phyloP scores from a whole-genome alignment of 2,888 invertebrate species.

The Chrysolina oricalcia region DNA sequence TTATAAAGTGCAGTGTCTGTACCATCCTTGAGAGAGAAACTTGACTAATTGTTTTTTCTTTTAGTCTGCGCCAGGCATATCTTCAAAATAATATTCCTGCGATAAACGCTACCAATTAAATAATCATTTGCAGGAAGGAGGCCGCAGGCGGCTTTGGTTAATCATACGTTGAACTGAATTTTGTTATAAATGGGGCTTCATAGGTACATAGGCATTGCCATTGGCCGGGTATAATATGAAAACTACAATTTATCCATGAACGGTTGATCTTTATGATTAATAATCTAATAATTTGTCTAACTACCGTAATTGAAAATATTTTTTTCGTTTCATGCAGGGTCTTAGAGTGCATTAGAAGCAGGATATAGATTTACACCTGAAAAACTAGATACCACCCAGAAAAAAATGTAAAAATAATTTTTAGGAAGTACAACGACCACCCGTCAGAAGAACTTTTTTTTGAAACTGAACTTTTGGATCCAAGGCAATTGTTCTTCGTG shows the following conservation, averaged over 20 bases:
- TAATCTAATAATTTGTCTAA: not conserved
- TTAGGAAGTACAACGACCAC: too few species aligned
- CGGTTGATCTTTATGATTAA: conserved; percentile 7
- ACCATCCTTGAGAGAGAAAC: not conserved
- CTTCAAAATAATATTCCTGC: conserved; percentile 21
- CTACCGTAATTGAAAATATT: too few species aligned
- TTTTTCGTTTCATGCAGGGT: too few species aligned
- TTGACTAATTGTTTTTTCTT: conserved; percentile 2
- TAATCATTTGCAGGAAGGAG: conserved; percentile 30
- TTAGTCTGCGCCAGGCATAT: not conserved
- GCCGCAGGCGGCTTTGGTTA: conserved; percentile 36
- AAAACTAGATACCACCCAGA: too few species aligned
- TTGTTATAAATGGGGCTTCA: conserved; percentile 8
- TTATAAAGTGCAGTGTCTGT: not conserved
- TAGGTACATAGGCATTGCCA: conserved; percentile 2
- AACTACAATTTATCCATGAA: not conserved
- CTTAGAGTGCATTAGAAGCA: too few species aligned
- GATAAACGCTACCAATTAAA: conserved; percentile 35
- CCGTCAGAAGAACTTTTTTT: too few species aligned
- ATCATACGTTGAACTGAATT: conserved; percentile 39
- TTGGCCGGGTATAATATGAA: not conserved
- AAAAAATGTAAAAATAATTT: too few species aligned
- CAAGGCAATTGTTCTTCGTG: too few species aligned
- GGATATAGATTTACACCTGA: too few species aligned
- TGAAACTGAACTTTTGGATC: too few species aligned